Evolutionary conservation across 2,113 vertebrate genomes (phyloP).

Genomic region (Rhea americana): DNA sequence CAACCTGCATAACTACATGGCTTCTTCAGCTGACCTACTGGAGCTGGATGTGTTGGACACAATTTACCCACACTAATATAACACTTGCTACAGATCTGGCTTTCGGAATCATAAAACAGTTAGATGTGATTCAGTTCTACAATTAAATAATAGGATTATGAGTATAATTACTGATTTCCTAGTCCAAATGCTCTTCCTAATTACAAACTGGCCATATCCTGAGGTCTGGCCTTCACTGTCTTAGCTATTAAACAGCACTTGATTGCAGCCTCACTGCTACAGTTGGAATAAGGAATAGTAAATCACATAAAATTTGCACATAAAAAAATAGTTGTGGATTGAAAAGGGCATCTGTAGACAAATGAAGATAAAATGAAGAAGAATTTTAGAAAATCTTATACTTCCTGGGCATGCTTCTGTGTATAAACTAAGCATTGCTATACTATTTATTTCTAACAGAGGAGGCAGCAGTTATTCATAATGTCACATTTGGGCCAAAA

Average conservation of each 20-base stretch:
- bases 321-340: neutral
- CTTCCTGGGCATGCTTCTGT: neutral
- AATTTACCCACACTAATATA: neutral
- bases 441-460: neutral
- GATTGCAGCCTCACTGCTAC: neutral
- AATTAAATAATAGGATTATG: neutral
- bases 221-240: neutral
- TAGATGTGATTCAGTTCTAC: neutral
- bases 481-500: neutral
- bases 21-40: neutral
- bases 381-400: neutral
- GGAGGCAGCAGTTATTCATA: neutral
- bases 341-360: constrained; percentile 3
- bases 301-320: neutral
- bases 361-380: neutral
- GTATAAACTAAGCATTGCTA: neutral
- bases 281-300: neutral
- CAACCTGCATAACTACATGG: neutral
- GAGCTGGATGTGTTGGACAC: neutral
- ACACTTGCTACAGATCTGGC: neutral
- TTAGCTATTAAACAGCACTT: neutral
- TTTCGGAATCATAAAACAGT: neutral
- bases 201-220: neutral
- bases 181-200: constrained; percentile 14
- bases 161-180: constrained; percentile 10